These are phyloP conservation scores for Prosopocoilus inquinatus DNA, from an alignment of 2,888 invertebrate species.

Conservation along the genomic window DNA sequence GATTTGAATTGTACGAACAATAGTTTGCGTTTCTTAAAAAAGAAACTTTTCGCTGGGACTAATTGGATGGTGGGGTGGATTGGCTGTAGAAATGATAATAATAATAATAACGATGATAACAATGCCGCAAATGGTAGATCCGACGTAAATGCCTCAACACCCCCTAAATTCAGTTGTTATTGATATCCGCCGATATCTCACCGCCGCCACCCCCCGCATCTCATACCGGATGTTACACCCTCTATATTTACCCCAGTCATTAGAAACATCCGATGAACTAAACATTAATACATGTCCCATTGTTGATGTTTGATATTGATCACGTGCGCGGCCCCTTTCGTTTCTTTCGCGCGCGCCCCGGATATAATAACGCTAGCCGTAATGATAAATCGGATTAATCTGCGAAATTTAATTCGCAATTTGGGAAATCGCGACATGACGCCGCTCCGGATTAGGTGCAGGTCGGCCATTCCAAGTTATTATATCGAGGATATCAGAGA, in stretches of 20 bases:
- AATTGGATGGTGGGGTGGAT: too few species aligned
- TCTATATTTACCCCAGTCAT: constrained; percentile 23
- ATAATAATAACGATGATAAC: constrained; percentile 33
- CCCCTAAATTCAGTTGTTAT: constrained; percentile 40
- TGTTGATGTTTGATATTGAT: constrained; percentile 23
- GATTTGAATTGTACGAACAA: too few species aligned
- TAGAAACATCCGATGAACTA: constrained; percentile 22
- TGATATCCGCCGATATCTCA: constrained; percentile 33
- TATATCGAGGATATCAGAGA: constrained; percentile 48
- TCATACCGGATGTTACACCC: constrained; percentile 14
- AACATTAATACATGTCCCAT: constrained; percentile 26
- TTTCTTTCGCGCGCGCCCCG: too few species aligned
- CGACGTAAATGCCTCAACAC: constrained; percentile 39
- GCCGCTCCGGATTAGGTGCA: too few species aligned
- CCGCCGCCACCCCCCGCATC: constrained; percentile 6
- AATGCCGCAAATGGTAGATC: constrained; percentile 40
- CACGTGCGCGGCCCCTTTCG: constrained; percentile 14
- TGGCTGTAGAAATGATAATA: constrained; percentile 26
- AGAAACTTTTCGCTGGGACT: too few species aligned
- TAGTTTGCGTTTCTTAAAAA: too few species aligned
- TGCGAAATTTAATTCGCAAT: too few species aligned
- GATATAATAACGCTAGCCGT: too few species aligned
- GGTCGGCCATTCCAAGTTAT: constrained; percentile 33
- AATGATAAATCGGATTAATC: too few species aligned
- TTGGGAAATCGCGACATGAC: too few species aligned